Percentiles rank a stretch among this genome's conserved stretches.
phyloP scores from a whole-genome alignment of 2,888 invertebrate species.

The Drosophila eohydei region DNA sequence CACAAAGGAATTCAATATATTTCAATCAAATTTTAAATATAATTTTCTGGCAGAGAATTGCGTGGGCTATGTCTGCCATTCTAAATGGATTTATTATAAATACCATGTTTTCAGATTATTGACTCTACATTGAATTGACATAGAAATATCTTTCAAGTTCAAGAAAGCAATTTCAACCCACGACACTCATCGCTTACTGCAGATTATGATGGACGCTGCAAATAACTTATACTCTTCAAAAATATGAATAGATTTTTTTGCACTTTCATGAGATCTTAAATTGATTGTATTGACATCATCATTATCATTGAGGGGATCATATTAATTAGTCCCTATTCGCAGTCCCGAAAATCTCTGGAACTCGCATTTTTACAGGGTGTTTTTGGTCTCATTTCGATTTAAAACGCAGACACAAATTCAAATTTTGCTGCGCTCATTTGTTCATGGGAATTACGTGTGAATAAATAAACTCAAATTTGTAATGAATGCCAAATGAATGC shows the following conservation, averaged over 20 bases:
- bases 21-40: too few relatives aligned
- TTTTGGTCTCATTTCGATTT: background rate
- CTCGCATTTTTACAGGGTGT: conserved; percentile 14
- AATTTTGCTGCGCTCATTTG: conserved; percentile 24
- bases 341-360: too few relatives aligned
- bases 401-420: conserved; percentile 5
- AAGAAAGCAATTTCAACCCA: background rate
- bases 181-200: background rate
- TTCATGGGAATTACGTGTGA: conserved; percentile 47
- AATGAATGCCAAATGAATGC: conserved; percentile 44
- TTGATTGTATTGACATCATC: too few relatives aligned
- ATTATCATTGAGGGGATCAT: too few relatives aligned
- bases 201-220: too few relatives aligned
- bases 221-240: background rate
- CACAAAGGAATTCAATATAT: background rate
- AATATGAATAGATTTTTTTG: background rate
- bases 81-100: background rate
- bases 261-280: too few relatives aligned
- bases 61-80: background rate
- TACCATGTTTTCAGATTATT: background rate
- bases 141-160: background rate
- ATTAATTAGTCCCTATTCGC: too few relatives aligned
- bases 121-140: too few relatives aligned
- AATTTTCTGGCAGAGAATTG: background rate
- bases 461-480: conserved; percentile 53